Base-by-base conservation (phyloP, 2,888 invertebrate species). In the Lycocerus yunnanus region DNA sequence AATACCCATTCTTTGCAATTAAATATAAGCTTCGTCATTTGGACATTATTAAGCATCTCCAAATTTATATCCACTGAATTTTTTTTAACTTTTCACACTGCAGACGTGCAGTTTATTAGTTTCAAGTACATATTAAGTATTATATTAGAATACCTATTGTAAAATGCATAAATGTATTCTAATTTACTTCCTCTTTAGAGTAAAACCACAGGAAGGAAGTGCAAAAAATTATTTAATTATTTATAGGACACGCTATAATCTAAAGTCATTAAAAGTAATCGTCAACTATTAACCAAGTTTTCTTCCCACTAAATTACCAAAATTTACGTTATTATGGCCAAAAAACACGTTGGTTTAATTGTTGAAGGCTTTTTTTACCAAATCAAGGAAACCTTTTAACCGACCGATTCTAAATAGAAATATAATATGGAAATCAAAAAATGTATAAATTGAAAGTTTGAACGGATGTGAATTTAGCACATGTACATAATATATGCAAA, bases 1-100 rank as follows among this genome's bases (percentile, higher is more conserved):
- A 77, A 76, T 74, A 65, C 59, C 60, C 66, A 16, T 24, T 63
- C 68, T 69, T 67, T 69, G 63, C 58, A 43, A 74, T 71, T 74
- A 71, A 74, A 74, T 71, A 63, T 74, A 58, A 69, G 66, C 73
- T 69, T 66, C 43, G 66, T 69, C 21, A n/a, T 11, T 58, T 14
- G 58, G 65, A 61, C 60, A 18, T 24, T 61, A 63, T 68, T 58
- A 13, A 14, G 20, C n/a, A 18, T 68, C 60, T 60, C 18, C 58
- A 43, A 43, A 43, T 43, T 43, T 43, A 43, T 43, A 43, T 24
- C 21, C 21, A 24, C 13, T n/a, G 5, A 6, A 43, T n/a, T n/a
- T 67, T 18, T 18, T 16, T n/a, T n/a, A 0, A 43, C 43, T 43
- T 43, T 43, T 43, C n/a, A 27, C 13, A 13, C 11, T 43, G n/a